phyloP scores from a whole-genome alignment of 2,888 invertebrate species.

The Hymenopus coronatus region DNA sequence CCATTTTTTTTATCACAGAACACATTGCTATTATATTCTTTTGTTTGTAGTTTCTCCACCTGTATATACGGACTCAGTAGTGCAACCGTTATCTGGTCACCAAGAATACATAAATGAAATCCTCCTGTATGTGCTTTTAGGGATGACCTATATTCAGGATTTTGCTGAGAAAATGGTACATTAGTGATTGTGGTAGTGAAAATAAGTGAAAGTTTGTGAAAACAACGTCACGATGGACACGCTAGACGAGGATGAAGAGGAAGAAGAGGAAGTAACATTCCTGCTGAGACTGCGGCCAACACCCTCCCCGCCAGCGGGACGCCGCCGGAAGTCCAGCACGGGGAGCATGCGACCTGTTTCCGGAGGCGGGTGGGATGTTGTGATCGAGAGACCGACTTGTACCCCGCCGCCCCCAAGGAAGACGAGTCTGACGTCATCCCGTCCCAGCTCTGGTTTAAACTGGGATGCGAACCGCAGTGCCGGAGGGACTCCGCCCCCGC shows the following conservation, averaged over 20 bases:
- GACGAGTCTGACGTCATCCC: neutral
- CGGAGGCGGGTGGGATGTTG: conserved; percentile 29
- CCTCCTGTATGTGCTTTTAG: no score
- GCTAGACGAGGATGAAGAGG: conserved; percentile 25
- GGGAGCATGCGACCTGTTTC: conserved; percentile 23
- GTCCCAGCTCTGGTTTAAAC: neutral
- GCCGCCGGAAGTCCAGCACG: conserved; percentile 34
- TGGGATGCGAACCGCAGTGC: neutral
- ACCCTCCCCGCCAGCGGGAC: conserved; percentile 44
- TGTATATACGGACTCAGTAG: no score
- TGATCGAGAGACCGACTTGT: conserved; percentile 24
- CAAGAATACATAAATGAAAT: no score
- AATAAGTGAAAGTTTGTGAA: neutral
- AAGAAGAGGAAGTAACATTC: conserved; percentile 46
- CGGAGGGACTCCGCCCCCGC: neutral
- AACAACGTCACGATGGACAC: neutral
- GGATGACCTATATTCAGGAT: no score
- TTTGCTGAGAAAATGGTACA: neutral
- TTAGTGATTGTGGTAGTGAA: neutral
- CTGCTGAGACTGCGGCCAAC: conserved; percentile 45
- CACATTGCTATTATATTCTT: no score
- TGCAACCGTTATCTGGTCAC: no score
- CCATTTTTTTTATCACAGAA: no score
- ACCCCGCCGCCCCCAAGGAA: conserved; percentile 12
- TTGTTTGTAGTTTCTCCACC: no score